Conservation (phyloP, 2,797 vertebrate genomes). For the Aldrovandia affinis region DNA sequence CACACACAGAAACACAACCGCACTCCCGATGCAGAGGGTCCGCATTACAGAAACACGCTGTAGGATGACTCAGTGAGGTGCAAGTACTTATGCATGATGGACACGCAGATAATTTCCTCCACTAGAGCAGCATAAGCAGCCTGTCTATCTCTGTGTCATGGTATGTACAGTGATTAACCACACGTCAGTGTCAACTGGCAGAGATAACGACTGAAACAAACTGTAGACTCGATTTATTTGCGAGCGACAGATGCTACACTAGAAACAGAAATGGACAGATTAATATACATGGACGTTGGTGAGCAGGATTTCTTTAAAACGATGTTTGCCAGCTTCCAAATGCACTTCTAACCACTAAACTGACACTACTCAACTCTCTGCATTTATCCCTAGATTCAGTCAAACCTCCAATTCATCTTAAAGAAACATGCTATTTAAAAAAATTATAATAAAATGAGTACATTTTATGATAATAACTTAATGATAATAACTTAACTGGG, state of each 20-base stretch:
- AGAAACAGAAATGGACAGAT: background rate
- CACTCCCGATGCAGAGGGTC: background rate
- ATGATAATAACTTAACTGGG: too few relatives aligned
- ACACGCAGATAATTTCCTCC: background rate
- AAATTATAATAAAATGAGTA: too few relatives aligned
- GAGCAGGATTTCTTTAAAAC: background rate
- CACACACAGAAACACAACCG: background rate
- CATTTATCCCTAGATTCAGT: too few relatives aligned
- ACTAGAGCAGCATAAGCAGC: background rate
- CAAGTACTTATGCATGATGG: background rate
- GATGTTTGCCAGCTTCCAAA: background rate
- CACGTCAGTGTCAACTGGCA: background rate
- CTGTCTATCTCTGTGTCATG: background rate
- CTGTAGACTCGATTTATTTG: background rate
- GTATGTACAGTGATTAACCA: background rate
- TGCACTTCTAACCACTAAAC: background rate
- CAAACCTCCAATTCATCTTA: too few relatives aligned
- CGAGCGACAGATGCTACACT: background rate
- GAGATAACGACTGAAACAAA: slow-evolving; percentile 5
- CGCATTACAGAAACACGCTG: background rate
- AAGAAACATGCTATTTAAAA: too few relatives aligned
- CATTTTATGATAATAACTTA: too few relatives aligned
- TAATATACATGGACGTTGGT: background rate
- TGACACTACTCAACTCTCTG: background rate
- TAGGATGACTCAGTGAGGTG: background rate